phyloP scores from a whole-genome alignment of 2,888 invertebrate genomes.

The Aradus depressus region DNA sequence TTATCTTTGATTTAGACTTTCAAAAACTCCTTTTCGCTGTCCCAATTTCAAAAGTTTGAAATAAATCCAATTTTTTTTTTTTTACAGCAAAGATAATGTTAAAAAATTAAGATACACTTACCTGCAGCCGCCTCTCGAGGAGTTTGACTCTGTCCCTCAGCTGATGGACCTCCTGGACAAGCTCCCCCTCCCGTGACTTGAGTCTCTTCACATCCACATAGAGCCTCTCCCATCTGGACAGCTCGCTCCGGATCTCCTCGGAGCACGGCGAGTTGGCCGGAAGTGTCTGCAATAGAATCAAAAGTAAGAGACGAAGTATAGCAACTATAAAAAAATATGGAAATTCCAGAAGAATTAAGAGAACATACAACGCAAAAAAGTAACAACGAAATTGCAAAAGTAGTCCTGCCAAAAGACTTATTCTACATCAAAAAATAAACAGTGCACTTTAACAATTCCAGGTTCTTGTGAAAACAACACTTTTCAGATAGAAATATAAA shows the following conservation, averaged over 20 bases:
- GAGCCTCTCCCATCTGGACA: conserved; percentile 64
- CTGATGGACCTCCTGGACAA: conserved; percentile 49
- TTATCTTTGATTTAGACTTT: no score
- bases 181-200: conserved; percentile 55
- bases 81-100: not conserved
- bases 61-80: not conserved
- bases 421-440: no score
- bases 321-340: no score
- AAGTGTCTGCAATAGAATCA: conserved; percentile 44
- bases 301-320: no score
- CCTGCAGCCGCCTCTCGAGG: conserved; percentile 60
- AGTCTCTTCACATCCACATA: conserved; percentile 69
- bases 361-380: no score
- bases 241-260: conserved; percentile 53
- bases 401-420: no score
- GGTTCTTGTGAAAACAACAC: no score
- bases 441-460: no score
- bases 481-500: no score
- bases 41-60: not conserved
- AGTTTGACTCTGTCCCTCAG: conserved; percentile 56
- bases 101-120: conserved; percentile 31
- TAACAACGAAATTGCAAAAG: no score
- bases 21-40: no score
- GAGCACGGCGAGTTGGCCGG: conserved; percentile 51
- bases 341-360: no score